Evolutionary conservation across 2,888 invertebrate species (phyloP), one percentile per base, ranked within the genome.

Genomic region (Harpagoxenus sublaevis): DNA sequence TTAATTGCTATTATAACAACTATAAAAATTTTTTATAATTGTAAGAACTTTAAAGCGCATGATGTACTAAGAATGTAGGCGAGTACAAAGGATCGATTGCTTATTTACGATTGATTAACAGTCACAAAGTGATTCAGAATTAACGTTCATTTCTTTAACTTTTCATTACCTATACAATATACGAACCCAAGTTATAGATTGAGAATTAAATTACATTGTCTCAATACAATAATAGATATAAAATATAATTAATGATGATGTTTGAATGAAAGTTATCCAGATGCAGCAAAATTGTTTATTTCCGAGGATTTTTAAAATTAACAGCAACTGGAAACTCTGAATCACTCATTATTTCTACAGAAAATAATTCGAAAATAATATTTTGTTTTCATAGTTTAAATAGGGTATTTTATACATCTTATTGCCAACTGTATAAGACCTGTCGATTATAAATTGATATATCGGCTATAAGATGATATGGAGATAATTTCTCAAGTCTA

Each of bases 11-110:
- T 74, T 65, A n/a, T n/a, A 70, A 71, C 15, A 42, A 62, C 12
- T 65, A 53, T 23, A 66, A 12, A 3, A 35, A 53, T 28, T 42
- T 28, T 18, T 63, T 75, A 5, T 75, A 65, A 77, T 53, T 45
- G 9, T 55, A 63, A 23, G 12, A 28, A 60, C 28, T 74, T 42
- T 66, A 28, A 65, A 65, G 15, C 28, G 2, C 10, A 65, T 12
- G 8, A 62, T 1, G 5, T 78, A 65, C 8, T 63, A 51, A 75
- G 15, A 48, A 31, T 62, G 1, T 48, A 35, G 3, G 23, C 5
- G 8, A 74, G 28, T 57, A 51, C 15, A 23, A 48, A 74, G 15
- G 5, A 18, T n/a, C 0, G 39, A 12, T 78, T 78, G n/a, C 31
- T 28, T 65, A 55, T 9, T 51, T 42, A 60, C 12, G n/a, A 55